Evolutionary conservation across 1,140 invertebrate genomes (phyloP), one percentile per base, ranked within the genome.

Genomic region (Stegodyphus dumicola): DNA sequence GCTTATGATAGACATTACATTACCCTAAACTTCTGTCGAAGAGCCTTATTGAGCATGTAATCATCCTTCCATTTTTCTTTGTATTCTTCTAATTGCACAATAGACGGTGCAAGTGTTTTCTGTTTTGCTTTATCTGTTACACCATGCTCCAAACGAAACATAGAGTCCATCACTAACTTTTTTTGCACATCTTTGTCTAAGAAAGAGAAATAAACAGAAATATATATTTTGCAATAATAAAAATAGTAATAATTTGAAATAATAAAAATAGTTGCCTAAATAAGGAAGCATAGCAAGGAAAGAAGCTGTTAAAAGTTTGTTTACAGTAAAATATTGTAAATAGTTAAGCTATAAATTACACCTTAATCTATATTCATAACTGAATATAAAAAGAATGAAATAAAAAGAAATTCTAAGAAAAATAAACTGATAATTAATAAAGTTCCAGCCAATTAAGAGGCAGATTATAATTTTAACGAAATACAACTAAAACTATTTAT

Each of bases 121-220:
- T 94, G 94, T 74, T 93, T 93, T 88, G 93, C 93, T 88, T 93
- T 92, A 91, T 99, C 98, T 83, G 95, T 93, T 11, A 93, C 93
- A 60, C 95, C 95, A 92, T 99, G 97, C 90, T 99, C 97, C 85
- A 99, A 91, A 91, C 92, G 97, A 90, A 95, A 99, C 98, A 99
- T 99, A 33, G 97, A 94, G 94, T 99, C 97, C 89, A 96, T 95
- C 88, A 95, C 96, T 49, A 99, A 90, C 88, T 95, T 94, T 88
- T 95, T 95, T 79, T 95, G 96, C 7, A 94, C 94, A 90, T 95
- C 94, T 90, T 98, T 98, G 7, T 96, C 96, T 90, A 96, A 95
- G 79, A 60, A 9, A 86, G 53, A 73, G 15, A 85, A 67, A 60
- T 10, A 2, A 60, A 60, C 15, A 60, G 9, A 2, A 60, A 0